Evolutionary conservation across 2,113 vertebrate species (phyloP).

Genomic region (Chitala chitala): DNA sequence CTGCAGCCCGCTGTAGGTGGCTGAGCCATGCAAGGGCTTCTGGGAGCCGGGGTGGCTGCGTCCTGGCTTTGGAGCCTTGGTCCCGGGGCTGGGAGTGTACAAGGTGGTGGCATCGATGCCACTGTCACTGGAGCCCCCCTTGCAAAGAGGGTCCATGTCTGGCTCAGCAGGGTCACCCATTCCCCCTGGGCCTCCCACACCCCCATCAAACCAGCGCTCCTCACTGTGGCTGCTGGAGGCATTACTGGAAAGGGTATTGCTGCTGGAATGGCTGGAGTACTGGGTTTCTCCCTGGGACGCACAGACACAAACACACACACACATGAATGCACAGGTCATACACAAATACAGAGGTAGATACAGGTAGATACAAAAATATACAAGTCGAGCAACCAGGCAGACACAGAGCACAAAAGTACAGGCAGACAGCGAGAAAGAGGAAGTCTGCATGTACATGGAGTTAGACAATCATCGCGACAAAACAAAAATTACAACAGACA

Average conservation of each 20-base stretch:
- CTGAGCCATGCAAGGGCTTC: slow-evolving; percentile 59
- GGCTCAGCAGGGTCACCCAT: slow-evolving; percentile 59
- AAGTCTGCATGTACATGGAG: too few species aligned
- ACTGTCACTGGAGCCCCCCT: slow-evolving; percentile 81
- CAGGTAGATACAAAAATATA: background rate
- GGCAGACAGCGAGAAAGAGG: too few species aligned
- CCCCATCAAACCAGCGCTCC: slow-evolving; percentile 79
- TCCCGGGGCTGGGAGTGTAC: slow-evolving; percentile 59
- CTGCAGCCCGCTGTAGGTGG: slow-evolving; percentile 52
- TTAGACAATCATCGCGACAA: too few species aligned
- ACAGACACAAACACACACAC: slow-evolving; percentile 16
- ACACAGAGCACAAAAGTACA: too few species aligned
- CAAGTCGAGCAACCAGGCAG: too few species aligned
- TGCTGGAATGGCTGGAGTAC: slow-evolving; percentile 91
- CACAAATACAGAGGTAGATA: background rate
- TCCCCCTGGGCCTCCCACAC: slow-evolving; percentile 36
- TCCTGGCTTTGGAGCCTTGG: slow-evolving; percentile 45
- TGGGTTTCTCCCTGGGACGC: slow-evolving; percentile 70
- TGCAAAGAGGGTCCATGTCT: slow-evolving; percentile 68
- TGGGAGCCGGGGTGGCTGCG: slow-evolving; percentile 44
- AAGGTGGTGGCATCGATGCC: slow-evolving; percentile 78
- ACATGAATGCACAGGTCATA: background rate
- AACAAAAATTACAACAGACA: background rate
- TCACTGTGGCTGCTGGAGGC: slow-evolving; percentile 88
- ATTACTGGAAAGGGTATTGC: slow-evolving; percentile 85